Evolutionary conservation across 2,888 invertebrate genomes (phyloP).

Genomic region (Morpho helenor): DNA sequence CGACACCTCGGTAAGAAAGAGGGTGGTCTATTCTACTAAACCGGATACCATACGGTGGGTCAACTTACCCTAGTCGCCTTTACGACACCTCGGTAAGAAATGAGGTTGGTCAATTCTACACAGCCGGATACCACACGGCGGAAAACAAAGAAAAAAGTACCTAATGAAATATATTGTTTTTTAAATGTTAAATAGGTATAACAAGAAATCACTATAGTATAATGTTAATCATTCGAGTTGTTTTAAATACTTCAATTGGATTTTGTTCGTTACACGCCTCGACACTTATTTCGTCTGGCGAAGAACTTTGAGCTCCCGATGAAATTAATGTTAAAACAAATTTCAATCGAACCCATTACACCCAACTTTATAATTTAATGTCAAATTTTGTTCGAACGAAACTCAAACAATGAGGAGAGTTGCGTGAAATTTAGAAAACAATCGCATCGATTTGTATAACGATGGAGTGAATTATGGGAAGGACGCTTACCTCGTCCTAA

Average conservation of each 20-base stretch:
- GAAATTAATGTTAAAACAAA: constrained; percentile 53
- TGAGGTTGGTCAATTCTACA: too few relatives aligned
- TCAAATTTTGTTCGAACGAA: constrained; percentile 41
- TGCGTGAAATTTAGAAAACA: constrained; percentile 27
- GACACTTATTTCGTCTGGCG: constrained; percentile 19
- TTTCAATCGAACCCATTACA: constrained; percentile 52
- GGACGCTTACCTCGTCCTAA: constrained; percentile 24
- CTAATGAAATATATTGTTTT: too few relatives aligned
- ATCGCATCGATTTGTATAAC: constrained; percentile 26
- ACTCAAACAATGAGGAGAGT: constrained; percentile 26
- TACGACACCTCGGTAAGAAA: too few relatives aligned
- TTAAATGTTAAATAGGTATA: too few relatives aligned
- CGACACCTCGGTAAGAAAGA: too few relatives aligned
- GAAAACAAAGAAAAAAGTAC: too few relatives aligned
- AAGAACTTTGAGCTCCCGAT: constrained; percentile 30
- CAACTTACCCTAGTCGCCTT: too few relatives aligned
- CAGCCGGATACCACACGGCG: too few relatives aligned
- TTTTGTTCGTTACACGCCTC: constrained; percentile 20
- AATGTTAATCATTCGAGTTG: constrained; percentile 8
- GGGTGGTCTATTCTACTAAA: too few relatives aligned
- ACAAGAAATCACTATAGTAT: too few relatives aligned
- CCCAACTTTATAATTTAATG: constrained; percentile 53
- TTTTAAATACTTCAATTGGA: constrained; percentile 17
- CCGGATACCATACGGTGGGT: too few relatives aligned
- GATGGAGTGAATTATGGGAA: constrained; percentile 10